Evolutionary conservation across 2,888 invertebrate genomes (phyloP).

Genomic region (Bombylius discolor): DNA sequence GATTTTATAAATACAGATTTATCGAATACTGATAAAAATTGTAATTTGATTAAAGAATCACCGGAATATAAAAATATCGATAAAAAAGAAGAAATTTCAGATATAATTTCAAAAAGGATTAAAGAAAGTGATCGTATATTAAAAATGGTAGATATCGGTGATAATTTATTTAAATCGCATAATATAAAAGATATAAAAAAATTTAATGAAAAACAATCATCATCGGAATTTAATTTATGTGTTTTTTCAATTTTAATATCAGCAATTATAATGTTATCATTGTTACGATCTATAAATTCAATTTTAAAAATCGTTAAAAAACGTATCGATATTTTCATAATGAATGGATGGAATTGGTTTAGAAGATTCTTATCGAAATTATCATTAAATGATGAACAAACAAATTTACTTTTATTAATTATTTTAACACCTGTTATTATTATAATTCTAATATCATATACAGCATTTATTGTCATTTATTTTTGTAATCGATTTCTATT

Average conservation of each 20-base stretch:
- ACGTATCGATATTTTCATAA: neutral
- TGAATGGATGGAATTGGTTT: constrained; percentile 2
- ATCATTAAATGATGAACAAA: neutral
- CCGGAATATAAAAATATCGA: neutral
- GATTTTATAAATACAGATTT: no score
- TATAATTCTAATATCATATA: neutral
- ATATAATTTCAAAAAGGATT: neutral
- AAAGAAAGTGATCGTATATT: neutral
- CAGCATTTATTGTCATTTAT: neutral
- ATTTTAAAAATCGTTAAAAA: neutral
- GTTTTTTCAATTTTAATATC: neutral
- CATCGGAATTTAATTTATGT: neutral
- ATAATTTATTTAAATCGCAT: no score
- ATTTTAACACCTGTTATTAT: constrained; percentile 1
- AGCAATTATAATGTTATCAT: neutral
- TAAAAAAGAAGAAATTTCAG: neutral
- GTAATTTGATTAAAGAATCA: no score
- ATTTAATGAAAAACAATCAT: neutral
- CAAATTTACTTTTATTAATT: neutral
- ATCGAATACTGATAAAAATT: no score
- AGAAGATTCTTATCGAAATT: neutral
- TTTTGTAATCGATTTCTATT: constrained; percentile 2
- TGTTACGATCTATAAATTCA: neutral
- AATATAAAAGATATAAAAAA: neutral
- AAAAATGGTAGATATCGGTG: constrained; percentile 2